phyloP scores from a whole-genome alignment of 2,888 invertebrate genomes.

The Eudemis profundana region DNA sequence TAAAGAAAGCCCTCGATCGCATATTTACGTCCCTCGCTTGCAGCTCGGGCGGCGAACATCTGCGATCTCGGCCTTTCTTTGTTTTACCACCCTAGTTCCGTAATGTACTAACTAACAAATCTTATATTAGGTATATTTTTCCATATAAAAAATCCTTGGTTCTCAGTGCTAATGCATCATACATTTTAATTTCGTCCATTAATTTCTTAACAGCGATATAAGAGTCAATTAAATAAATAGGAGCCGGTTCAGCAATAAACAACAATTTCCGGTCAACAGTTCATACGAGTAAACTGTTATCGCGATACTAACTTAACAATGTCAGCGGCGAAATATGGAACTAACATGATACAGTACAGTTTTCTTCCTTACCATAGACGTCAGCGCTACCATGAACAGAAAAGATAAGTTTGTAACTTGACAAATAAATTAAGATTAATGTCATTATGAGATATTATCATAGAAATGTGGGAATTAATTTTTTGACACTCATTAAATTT shows the following conservation, averaged over 20 bases:
- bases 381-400: constrained; percentile 13
- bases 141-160: no score
- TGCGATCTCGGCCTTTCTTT: no score
- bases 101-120: no score
- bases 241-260: constrained; percentile 26
- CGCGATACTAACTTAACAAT: constrained; percentile 6
- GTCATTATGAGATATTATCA: constrained; percentile 33
- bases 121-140: no score
- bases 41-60: no score
- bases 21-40: no score
- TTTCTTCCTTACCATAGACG: background rate
- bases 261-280: constrained; percentile 35
- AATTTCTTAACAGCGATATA: constrained; percentile 34
- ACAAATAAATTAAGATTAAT: constrained; percentile 32
- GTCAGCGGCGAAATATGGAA: constrained; percentile 10
- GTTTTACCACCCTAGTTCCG: no score
- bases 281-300: constrained; percentile 23
- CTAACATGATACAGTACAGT: background rate
- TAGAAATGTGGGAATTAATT: constrained; percentile 35
- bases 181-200: constrained; percentile 21
- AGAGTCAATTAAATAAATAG: constrained; percentile 35
- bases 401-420: constrained; percentile 8
- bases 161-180: constrained; percentile 20
- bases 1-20: no score
- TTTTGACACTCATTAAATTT: constrained; percentile 31